A percentile compares a stretch with the other conserved stretches of the same genome.
Conservation (phyloP, 64 coral and sea anemone genomes). For the Porites lutea region DNA sequence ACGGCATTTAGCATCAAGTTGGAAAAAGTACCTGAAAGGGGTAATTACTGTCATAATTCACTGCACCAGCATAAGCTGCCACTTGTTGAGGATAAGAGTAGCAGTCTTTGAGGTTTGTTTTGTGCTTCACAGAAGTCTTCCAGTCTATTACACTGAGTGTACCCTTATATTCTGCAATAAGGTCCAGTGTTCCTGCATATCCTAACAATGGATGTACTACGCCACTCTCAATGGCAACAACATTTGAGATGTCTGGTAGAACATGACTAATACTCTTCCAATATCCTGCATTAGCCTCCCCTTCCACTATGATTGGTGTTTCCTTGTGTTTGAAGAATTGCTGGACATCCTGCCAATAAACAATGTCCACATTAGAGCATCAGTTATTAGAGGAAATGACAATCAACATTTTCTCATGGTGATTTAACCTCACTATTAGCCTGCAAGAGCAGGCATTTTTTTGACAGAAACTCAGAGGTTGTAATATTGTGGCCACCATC, state of each 20-base stretch:
- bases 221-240: constrained; percentile 83
- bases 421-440: too few species aligned
- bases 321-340: constrained; percentile 31
- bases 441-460: too few species aligned
- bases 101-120: constrained; percentile 76
- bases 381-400: too few species aligned
- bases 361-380: background rate
- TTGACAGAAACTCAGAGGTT: too few species aligned
- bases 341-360: constrained; percentile 58
- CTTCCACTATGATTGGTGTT: constrained; percentile 24
- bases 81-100: constrained; percentile 93
- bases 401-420: too few species aligned
- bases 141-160: constrained; percentile 85
- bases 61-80: constrained; percentile 88
- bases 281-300: constrained; percentile 52
- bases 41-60: constrained; percentile 92
- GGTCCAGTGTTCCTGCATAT: constrained; percentile 92
- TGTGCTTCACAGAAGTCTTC: constrained; percentile 92
- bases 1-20: too few species aligned
- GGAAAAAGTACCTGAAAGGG: constrained; percentile 84
- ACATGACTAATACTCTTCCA: constrained; percentile 81
- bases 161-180: constrained; percentile 78
- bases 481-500: too few species aligned
- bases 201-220: constrained; percentile 75
- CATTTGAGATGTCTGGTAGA: constrained; percentile 67